Conservation (phyloP, 2,888 invertebrate genomes). For the Hymenopus coronatus region DNA sequence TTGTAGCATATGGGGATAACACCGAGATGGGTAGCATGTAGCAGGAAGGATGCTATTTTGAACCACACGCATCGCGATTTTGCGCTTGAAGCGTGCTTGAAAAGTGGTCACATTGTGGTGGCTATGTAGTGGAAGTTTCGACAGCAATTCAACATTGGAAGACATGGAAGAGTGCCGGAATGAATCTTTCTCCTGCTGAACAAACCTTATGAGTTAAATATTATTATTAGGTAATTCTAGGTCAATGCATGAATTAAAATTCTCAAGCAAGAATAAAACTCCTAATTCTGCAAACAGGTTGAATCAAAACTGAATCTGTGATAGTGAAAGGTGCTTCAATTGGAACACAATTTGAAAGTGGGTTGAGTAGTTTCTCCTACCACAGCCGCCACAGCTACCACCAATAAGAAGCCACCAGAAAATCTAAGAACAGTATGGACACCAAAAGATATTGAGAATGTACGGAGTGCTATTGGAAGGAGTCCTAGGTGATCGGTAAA, state of each 20-base stretch:
- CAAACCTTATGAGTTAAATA: too few relatives aligned
- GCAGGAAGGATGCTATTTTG: conserved; percentile 1
- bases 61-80: not conserved
- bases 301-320: too few relatives aligned
- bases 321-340: too few relatives aligned
- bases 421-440: not conserved
- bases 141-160: not conserved
- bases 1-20: not conserved
- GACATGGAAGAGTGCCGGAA: not conserved
- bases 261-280: too few relatives aligned
- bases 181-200: too few relatives aligned
- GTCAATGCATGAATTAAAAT: too few relatives aligned
- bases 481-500: not conserved
- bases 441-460: not conserved
- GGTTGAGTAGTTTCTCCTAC: not conserved
- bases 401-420: not conserved
- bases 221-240: too few relatives aligned
- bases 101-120: not conserved
- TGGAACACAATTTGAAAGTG: not conserved
- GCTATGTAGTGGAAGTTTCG: not conserved
- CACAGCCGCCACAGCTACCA: not conserved
- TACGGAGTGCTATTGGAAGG: too few relatives aligned
- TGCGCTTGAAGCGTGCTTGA: not conserved
- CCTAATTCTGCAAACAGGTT: too few relatives aligned
- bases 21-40: not conserved